A percentile compares a stretch with the other conserved stretches of the same genome.
These are phyloP conservation scores for Myopa testacea DNA, from an alignment of 2,888 invertebrate genomes.

Conservation along the genomic window DNA sequence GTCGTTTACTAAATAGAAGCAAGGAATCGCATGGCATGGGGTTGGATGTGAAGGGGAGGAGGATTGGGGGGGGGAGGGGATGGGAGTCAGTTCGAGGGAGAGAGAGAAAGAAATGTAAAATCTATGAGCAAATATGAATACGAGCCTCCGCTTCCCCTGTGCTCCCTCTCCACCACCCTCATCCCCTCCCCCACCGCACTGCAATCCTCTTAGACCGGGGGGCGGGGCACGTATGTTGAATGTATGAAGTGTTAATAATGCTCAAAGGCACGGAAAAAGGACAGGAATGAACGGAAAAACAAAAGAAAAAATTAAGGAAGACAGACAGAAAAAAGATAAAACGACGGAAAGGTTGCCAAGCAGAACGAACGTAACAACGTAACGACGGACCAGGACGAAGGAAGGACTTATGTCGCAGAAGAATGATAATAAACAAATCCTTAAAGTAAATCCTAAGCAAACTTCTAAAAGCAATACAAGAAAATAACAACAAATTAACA, in stretches of 20 bases:
- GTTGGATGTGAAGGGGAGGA: no score
- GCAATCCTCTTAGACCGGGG: no score
- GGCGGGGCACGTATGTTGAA: no score
- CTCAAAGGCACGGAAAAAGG: not conserved
- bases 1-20: conserved; percentile 13
- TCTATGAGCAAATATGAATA: no score
- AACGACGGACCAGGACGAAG: not conserved
- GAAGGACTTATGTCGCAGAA: not conserved
- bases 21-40: conserved; percentile 11
- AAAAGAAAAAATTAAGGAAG: not conserved
- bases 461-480: conserved; percentile 68
- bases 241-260: no score
- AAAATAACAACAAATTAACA: conserved; percentile 52
- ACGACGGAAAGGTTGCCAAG: not conserved
- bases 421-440: conserved; percentile 26
- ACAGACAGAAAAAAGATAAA: conserved; percentile 8
- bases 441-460: conserved; percentile 61
- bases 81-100: no score
- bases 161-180: no score
- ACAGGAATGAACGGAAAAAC: not conserved
- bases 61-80: no score
- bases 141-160: no score
- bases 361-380: conserved; percentile 1
- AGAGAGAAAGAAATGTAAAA: no score
- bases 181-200: no score